A percentile compares a stretch with the other conserved stretches of the same genome.
These are phyloP conservation scores for Pterois miles DNA, from an alignment of 2,797 vertebrate species.

Conservation along the genomic window DNA sequence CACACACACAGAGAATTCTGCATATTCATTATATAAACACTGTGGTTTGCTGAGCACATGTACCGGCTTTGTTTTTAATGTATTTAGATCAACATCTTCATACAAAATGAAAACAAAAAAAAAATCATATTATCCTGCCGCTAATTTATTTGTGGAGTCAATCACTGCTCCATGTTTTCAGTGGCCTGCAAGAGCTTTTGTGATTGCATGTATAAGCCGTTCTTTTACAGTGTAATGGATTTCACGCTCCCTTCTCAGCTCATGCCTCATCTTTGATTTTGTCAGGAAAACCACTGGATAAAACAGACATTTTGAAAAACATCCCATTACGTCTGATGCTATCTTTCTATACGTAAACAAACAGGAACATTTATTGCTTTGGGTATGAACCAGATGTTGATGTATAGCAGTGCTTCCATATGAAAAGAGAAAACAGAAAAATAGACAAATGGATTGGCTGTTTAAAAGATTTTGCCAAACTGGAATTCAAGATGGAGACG, in stretches of 20 bases:
- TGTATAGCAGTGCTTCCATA: slow-evolving; percentile 5
- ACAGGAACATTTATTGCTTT: slow-evolving; percentile 23
- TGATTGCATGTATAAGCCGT: slow-evolving; percentile 55
- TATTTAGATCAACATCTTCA: slow-evolving; percentile 52
- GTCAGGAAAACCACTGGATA: slow-evolving; percentile 28
- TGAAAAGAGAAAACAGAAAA: background rate
- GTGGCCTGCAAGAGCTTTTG: slow-evolving; percentile 15
- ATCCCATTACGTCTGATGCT: slow-evolving; percentile 32
- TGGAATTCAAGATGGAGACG: slow-evolving; percentile 22
- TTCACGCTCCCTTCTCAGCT: slow-evolving; percentile 58
- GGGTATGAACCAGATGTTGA: slow-evolving; percentile 26
- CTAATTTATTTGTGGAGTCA: slow-evolving; percentile 50
- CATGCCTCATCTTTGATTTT: slow-evolving; percentile 49
- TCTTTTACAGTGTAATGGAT: slow-evolving; percentile 61
- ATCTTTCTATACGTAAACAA: slow-evolving; percentile 17
- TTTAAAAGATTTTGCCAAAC: slow-evolving; percentile 22
- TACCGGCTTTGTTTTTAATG: slow-evolving; percentile 41
- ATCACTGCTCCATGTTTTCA: slow-evolving; percentile 13
- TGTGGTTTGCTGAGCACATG: slow-evolving; percentile 54
- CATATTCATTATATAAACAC: slow-evolving; percentile 68
- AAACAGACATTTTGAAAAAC: slow-evolving; percentile 25
- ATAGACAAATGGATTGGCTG: slow-evolving; percentile 10
- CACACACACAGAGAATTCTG: slow-evolving; percentile 24
- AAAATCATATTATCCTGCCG: slow-evolving; percentile 36
- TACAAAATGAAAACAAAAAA: slow-evolving; percentile 46